Evolutionary conservation across 2,113 vertebrate genomes (phyloP).

Genomic region (Amphilophus citrinellus): DNA sequence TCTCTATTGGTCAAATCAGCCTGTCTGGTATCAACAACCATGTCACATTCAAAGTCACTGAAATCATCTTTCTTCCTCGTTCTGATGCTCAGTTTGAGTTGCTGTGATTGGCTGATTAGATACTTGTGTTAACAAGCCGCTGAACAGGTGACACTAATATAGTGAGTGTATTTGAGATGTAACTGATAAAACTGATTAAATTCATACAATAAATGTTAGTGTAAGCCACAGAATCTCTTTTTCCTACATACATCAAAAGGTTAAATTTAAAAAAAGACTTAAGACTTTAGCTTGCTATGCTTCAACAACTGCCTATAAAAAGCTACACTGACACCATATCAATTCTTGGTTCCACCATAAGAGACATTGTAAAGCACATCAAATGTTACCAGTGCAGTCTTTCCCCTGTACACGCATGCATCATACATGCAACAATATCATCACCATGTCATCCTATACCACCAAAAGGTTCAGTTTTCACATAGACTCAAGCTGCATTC

Average conservation of each 20-base stretch:
- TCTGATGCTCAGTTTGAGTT: neutral
- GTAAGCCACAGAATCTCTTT: neutral
- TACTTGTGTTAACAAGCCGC: neutral
- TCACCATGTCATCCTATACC: conserved; percentile 34
- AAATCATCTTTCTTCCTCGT: neutral
- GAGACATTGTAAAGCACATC: neutral
- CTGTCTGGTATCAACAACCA: no score
- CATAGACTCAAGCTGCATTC: conserved; percentile 74
- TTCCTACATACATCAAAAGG: neutral
- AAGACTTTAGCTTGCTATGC: neutral
- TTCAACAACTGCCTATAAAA: neutral
- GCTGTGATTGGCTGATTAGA: neutral
- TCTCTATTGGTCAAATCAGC: no score
- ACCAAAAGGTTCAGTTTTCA: conserved; percentile 52
- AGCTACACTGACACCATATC: neutral
- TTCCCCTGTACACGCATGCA: conserved; percentile 1
- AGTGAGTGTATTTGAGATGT: neutral
- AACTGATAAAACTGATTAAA: neutral
- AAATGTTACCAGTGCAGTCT: neutral
- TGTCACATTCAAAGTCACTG: neutral
- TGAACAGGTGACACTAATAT: neutral
- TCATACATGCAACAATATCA: conserved; percentile 54
- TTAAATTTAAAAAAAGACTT: neutral
- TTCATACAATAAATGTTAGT: neutral
- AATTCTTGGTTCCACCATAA: neutral